These are phyloP conservation scores for Bostrychus sinensis DNA, from an alignment of 2,113 vertebrate species.

Conservation along the genomic window DNA sequence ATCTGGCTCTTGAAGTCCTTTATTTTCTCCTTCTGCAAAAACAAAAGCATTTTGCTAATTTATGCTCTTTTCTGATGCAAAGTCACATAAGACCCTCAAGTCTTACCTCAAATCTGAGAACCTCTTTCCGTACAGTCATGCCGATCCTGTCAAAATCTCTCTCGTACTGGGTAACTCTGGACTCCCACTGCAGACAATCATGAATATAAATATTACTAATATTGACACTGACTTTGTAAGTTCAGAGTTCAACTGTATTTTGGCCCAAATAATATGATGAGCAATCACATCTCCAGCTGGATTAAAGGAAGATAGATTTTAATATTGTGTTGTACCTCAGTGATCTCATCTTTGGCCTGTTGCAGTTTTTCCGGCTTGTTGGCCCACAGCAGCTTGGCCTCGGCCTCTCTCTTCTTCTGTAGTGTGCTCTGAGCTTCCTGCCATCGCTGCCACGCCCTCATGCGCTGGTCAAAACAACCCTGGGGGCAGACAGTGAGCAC, in stretches of 20 bases:
- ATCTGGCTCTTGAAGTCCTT: constrained; percentile 94
- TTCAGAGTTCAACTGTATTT: too few species aligned
- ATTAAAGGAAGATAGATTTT: neutral
- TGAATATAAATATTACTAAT: neutral
- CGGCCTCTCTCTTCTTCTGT: constrained; percentile 94
- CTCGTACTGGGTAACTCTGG: constrained; percentile 90
- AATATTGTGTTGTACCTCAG: constrained; percentile 79
- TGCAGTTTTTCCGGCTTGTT: constrained; percentile 96
- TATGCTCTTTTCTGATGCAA: neutral
- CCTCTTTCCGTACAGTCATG: constrained; percentile 89
- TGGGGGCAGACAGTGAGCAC: constrained; percentile 50
- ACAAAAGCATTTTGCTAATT: constrained; percentile 14
- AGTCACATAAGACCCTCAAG: neutral
- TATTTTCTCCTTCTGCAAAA: constrained; percentile 89
- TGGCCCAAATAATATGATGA: too few species aligned
- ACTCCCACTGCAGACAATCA: constrained; percentile 86
- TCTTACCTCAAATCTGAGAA: constrained; percentile 91
- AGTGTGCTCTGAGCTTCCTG: constrained; percentile 91
- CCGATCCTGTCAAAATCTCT: constrained; percentile 93
- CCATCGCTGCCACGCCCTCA: constrained; percentile 95
- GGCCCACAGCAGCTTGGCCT: constrained; percentile 94
- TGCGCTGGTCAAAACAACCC: constrained; percentile 95
- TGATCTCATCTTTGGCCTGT: constrained; percentile 95
- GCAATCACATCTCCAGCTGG: neutral
- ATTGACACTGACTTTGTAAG: too few species aligned